Evolutionary conservation across 2,888 invertebrate species (phyloP), one percentile per base, ranked within the genome.

Genomic region (Hanleya hanleyi): DNA sequence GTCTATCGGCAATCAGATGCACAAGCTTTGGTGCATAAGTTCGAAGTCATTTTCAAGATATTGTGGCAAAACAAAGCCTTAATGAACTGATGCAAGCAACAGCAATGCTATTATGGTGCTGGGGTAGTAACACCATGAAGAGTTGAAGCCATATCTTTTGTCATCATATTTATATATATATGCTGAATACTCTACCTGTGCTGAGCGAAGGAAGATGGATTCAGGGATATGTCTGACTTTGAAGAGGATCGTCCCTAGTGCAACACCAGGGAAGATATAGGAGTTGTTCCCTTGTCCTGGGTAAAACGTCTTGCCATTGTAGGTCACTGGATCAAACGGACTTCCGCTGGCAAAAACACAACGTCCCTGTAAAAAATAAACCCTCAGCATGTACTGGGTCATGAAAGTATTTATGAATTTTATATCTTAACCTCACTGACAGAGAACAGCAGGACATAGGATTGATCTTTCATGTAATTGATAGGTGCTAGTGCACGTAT

Each of bases 311-410:
- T 95, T 95, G 36, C 95, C 96, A 67, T 94, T 93, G 85, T 94
- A 92, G 18, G 93, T 92, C 1, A 97, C 96, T 2, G 96, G 94
- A 7, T 95, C 94, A 92, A 99, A 99, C 0, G 99, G 99, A 33
- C 97, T 98, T 7, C 99, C 99, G 32, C 97, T 97, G 0, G 97
- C 96, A 92, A 97, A 99, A 69, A 99, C 94, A 81, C 95, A 96
- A 70, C 95, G 94, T 26, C 98, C 99, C 97, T 98, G 75, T 12
- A 74, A 5, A 7, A n/a, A n/a, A n/a, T n/a, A n/a, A n/a, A n/a
- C n/a, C n/a, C n/a, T n/a, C n/a, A n/a, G n/a, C n/a, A n/a, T n/a
- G n/a, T n/a, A n/a, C n/a, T n/a, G n/a, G n/a, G n/a, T n/a, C n/a
- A n/a, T n/a, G n/a, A n/a, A n/a, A n/a, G n/a, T n/a, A n/a, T n/a